phyloP scores from a whole-genome alignment of 1,140 invertebrate species.

The Druon quercuslanigerum region DNA sequence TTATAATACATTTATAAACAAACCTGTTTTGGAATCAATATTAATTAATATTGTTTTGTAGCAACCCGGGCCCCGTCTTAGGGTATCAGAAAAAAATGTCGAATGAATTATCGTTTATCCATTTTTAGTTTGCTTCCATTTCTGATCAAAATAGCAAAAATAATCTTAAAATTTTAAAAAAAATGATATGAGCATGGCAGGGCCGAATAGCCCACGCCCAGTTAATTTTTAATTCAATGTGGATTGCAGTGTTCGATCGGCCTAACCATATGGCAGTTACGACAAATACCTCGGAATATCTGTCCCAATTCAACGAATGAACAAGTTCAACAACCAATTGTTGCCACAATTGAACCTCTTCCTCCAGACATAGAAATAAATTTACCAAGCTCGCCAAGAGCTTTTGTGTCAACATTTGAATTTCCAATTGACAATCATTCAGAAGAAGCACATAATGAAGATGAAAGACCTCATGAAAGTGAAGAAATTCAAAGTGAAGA shows the following conservation, averaged over 20 bases:
- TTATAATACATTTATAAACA: too few species aligned
- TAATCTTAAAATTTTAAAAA: neutral
- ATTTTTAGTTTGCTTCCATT: neutral
- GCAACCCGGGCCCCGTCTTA: too few species aligned
- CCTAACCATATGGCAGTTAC: neutral
- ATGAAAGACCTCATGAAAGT: neutral
- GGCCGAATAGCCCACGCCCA: neutral
- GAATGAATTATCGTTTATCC: too few species aligned
- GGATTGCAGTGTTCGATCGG: neutral
- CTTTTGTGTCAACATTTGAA: neutral
- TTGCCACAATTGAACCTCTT: conserved; percentile 8
- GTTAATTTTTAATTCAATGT: conserved; percentile 20
- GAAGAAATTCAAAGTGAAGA: conserved; percentile 1
- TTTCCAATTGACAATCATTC: neutral
- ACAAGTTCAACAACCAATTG: neutral
- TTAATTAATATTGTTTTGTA: too few species aligned
- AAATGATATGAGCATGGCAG: neutral
- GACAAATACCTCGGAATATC: neutral
- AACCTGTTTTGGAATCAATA: too few species aligned
- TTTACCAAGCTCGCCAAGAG: neutral
- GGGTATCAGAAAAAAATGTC: too few species aligned
- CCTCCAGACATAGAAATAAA: neutral
- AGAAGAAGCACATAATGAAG: neutral
- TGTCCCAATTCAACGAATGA: neutral
- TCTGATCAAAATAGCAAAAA: neutral